Evolutionary conservation across 1,140 invertebrate genomes (phyloP), one percentile per base, ranked within the genome.

Genomic region (Apis mellifera): DNA sequence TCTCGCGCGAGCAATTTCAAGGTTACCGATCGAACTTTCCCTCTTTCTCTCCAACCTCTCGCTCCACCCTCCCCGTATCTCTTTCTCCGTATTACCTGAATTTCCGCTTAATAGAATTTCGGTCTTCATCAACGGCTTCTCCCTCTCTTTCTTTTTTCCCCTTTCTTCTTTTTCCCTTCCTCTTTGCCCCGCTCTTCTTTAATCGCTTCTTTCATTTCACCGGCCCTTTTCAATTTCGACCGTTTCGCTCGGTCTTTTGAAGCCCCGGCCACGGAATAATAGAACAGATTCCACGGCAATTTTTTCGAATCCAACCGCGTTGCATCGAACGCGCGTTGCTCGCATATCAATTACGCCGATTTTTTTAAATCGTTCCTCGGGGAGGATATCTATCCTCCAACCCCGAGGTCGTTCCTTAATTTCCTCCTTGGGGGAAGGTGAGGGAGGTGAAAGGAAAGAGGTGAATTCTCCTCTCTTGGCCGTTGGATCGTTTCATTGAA

Each of bases 71-170:
- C 19, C 1, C 15, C 19, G 32, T 42, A 42, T 55, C 52, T 26
- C 17, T 21, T 62, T 54, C 77, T 80, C 75, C 82, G 48, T 77
- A 83, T 77, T 85, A 88, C 82, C 82, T 64, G 82, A 77, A 72
- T 83, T 79, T 78, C 48, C 76, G 62, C 48, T 66, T 81, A 81
- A 81, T 81, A 59, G 72, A 81, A 81, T 81, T 81, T 81, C 79
- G 79, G 64, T 57, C 72, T 68, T 60, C 79, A 68, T 81, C 60
- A 59, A 66, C 64, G 60, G 52, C 71, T 19, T 19, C 32, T 71
- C 19, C 32, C 7, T 26, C 4, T 15, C 26, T 65, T 19, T 65
- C 50, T n/a, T 65, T 23, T 65, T 32, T 32, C 17, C 13, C 52
- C 52, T 9, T 32, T 32, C 21, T 32, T n/a, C 59, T 23, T 7